phyloP scores from a whole-genome alignment of 1,140 invertebrate genomes.

The Drosophila kikkawai region DNA sequence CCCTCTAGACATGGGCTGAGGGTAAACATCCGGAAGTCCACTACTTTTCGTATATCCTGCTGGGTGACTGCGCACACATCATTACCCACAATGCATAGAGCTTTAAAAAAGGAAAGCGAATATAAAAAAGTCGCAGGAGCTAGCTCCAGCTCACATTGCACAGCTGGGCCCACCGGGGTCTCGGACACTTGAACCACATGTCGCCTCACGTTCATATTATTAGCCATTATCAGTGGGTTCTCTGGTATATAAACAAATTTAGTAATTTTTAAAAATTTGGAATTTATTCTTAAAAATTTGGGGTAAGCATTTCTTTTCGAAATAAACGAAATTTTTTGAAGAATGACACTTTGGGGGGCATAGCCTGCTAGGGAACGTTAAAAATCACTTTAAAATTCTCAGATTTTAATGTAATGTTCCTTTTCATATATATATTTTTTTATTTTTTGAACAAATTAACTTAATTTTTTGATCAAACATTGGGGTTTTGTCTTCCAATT shows the following conservation, averaged over 20 bases:
- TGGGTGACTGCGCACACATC: constrained; percentile 61
- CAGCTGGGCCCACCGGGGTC: constrained; percentile 38
- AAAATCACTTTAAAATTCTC: not conserved
- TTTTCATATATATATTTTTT: no score
- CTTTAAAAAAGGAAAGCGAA: constrained; percentile 9
- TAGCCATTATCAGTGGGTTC: constrained; percentile 35
- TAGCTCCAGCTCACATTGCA: constrained; percentile 47
- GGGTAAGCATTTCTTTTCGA: not conserved
- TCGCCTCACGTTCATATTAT: constrained; percentile 24
- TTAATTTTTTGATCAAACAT: no score
- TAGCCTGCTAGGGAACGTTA: not conserved
- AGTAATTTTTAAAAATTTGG: not conserved
- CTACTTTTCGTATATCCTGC: constrained; percentile 65
- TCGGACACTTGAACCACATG: constrained; percentile 64
- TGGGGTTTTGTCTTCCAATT: no score
- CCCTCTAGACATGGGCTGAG: constrained; percentile 25
- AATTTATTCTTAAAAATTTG: constrained; percentile 6
- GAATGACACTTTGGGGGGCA: not conserved
- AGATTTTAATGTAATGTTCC: no score
- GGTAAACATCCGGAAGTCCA: constrained; percentile 55
- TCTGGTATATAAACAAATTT: constrained; percentile 24
- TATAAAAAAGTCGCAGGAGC: no score
- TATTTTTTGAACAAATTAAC: no score
- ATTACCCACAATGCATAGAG: constrained; percentile 61
- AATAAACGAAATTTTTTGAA: not conserved